Percentiles rank a stretch among this genome's conserved stretches.
Conservation (phyloP, 2,113 vertebrate species). For the Naja naja region DNA sequence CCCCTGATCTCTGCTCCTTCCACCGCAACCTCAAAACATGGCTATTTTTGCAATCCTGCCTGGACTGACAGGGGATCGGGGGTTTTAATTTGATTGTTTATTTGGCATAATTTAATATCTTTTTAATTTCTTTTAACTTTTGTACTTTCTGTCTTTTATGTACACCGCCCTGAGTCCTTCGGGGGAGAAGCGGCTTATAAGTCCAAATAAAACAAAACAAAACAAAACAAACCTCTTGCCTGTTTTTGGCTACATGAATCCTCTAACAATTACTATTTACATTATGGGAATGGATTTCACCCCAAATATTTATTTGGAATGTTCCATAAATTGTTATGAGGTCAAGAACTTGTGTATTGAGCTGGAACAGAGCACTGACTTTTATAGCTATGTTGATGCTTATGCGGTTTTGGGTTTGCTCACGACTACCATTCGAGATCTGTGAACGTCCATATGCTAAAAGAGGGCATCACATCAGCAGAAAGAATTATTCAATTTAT, state of each 20-base stretch:
- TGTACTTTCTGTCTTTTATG: too few relatives aligned
- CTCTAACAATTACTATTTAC: neutral
- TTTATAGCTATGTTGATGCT: neutral
- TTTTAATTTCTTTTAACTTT: too few relatives aligned
- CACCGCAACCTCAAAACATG: too few relatives aligned
- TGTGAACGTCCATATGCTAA: neutral
- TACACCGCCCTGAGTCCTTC: too few relatives aligned
- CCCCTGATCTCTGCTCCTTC: too few relatives aligned
- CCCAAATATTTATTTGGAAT: neutral
- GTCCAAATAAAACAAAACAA: too few relatives aligned
- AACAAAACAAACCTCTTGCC: too few relatives aligned
- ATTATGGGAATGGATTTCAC: neutral
- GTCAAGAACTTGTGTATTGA: neutral
- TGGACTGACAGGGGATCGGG: too few relatives aligned
- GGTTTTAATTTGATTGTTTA: too few relatives aligned
- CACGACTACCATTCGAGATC: neutral
- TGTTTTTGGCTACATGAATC: neutral
- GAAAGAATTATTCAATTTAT: neutral
- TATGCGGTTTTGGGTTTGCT: neutral
- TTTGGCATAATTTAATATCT: too few relatives aligned
- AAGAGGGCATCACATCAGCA: neutral
- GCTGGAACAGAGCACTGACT: neutral
- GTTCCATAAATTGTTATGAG: neutral
- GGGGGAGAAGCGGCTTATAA: too few relatives aligned
- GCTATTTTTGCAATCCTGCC: too few relatives aligned